Evolutionary conservation across 1,140 invertebrate species (phyloP).

Genomic region (Thaumetopoea pityocampa): DNA sequence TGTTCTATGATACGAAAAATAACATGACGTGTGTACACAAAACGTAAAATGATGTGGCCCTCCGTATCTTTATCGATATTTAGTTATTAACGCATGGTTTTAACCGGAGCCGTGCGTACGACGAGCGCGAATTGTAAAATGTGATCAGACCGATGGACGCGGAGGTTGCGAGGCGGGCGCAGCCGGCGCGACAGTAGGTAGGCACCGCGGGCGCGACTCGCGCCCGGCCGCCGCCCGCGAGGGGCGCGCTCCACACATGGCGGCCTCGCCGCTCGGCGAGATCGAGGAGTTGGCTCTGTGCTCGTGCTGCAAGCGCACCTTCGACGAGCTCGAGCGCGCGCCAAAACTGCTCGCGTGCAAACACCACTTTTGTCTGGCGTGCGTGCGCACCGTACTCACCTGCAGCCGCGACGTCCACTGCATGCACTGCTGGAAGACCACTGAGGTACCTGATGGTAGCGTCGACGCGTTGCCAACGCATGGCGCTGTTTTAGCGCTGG

Average conservation of each 20-base stretch:
- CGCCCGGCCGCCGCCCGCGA: not conserved
- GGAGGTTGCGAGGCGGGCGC: not conserved
- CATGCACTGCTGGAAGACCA: constrained; percentile 82
- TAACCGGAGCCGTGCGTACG: constrained; percentile 23
- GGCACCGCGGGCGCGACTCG: not conserved
- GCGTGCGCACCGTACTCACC: constrained; percentile 80
- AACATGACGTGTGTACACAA: constrained; percentile 56
- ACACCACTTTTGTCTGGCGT: constrained; percentile 86
- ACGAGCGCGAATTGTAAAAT: constrained; percentile 19
- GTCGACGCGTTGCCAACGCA: constrained; percentile 82
- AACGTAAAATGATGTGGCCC: constrained; percentile 53
- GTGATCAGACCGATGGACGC: constrained; percentile 13
- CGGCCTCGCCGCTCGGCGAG: constrained; percentile 76
- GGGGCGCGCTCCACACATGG: constrained; percentile 50
- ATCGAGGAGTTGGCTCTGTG: constrained; percentile 83
- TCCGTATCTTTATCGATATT: constrained; percentile 37
- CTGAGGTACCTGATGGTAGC: constrained; percentile 78
- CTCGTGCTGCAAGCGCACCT: constrained; percentile 81
- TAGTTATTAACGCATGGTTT: constrained; percentile 30
- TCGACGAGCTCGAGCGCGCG: constrained; percentile 81
- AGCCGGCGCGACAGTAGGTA: too few species aligned
- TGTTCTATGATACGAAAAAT: constrained; percentile 32
- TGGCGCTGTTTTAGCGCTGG: constrained; percentile 78
- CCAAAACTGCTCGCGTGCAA: constrained; percentile 86
- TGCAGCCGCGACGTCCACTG: constrained; percentile 81